Evolutionary conservation across 2,888 invertebrate species (phyloP).

Genomic region (Cephus pulcher): DNA sequence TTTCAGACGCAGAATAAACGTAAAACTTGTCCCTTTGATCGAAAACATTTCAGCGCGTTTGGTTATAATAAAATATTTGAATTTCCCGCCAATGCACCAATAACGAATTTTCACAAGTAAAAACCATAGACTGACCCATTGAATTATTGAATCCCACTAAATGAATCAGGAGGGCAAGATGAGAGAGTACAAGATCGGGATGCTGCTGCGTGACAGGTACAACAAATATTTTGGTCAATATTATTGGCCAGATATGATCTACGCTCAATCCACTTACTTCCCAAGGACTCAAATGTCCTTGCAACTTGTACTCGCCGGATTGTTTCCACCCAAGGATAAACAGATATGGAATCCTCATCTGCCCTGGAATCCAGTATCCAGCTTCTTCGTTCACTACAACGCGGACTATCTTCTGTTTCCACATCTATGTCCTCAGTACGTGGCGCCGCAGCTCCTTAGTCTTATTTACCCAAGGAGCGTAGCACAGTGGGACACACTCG

Average conservation of each 20-base stretch:
- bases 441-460: conserved; percentile 5
- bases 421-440: conserved; percentile 52
- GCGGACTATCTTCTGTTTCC: conserved; percentile 60
- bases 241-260: conserved; percentile 55
- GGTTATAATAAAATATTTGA: neutral
- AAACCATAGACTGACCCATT: too few species aligned
- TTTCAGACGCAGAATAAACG: too few species aligned
- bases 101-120: too few species aligned
- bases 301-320: conserved; percentile 68
- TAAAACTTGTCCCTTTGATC: too few species aligned
- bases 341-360: conserved; percentile 65
- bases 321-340: conserved; percentile 65
- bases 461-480: neutral
- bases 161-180: conserved; percentile 51
- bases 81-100: neutral
- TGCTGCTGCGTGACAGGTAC: conserved; percentile 55
- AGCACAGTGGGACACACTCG: neutral
- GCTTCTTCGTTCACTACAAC: conserved; percentile 65
- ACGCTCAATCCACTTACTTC: conserved; percentile 66
- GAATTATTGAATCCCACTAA: too few species aligned
- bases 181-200: conserved; percentile 59
- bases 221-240: conserved; percentile 50
- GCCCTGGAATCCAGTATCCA: conserved; percentile 70
- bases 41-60: too few species aligned
- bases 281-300: conserved; percentile 71